Percentiles rank a stretch among this genome's conserved stretches.
Evolutionary conservation across 2,113 vertebrate species (phyloP).

Genomic region (Tragelaphus scriptus): DNA sequence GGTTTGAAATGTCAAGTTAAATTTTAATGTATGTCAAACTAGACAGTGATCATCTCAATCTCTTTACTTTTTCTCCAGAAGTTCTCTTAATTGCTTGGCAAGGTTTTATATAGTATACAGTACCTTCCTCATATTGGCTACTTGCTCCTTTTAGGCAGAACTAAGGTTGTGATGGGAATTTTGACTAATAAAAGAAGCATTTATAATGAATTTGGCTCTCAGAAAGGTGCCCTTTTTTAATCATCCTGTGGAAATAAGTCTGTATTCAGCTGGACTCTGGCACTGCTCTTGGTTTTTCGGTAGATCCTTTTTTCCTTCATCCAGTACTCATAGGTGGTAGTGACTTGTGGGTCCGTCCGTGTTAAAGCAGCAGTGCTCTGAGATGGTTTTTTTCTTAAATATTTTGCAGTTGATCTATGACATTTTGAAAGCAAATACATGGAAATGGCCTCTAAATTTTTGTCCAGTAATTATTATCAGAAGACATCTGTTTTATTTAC

Average conservation of each 20-base stretch:
- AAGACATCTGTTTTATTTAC: background rate
- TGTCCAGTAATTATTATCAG: background rate
- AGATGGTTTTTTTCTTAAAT: slow-evolving; percentile 39
- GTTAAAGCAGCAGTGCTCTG: background rate
- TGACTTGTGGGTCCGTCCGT: background rate
- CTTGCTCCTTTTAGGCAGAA: slow-evolving; percentile 58
- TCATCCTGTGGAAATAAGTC: slow-evolving; percentile 76
- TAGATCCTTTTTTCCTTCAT: slow-evolving; percentile 58
- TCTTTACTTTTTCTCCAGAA: background rate
- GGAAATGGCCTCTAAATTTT: background rate
- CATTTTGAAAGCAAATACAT: background rate
- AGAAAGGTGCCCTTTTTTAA: slow-evolving; percentile 36
- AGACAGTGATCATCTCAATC: background rate
- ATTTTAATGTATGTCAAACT: background rate
- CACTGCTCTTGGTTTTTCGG: background rate
- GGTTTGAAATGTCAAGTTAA: background rate
- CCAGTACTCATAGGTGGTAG: slow-evolving; percentile 25
- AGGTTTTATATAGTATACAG: background rate
- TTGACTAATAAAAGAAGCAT: slow-evolving; percentile 64
- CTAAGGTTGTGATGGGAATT: slow-evolving; percentile 51
- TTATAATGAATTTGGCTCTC: slow-evolving; percentile 70
- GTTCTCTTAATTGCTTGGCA: slow-evolving; percentile 48
- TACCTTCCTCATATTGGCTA: slow-evolving; percentile 22
- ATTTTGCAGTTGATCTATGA: slow-evolving; percentile 44
- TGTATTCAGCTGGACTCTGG: slow-evolving; percentile 63